Evolutionary conservation across 1,140 invertebrate species (phyloP).

Genomic region (Drosophila funebris): DNA sequence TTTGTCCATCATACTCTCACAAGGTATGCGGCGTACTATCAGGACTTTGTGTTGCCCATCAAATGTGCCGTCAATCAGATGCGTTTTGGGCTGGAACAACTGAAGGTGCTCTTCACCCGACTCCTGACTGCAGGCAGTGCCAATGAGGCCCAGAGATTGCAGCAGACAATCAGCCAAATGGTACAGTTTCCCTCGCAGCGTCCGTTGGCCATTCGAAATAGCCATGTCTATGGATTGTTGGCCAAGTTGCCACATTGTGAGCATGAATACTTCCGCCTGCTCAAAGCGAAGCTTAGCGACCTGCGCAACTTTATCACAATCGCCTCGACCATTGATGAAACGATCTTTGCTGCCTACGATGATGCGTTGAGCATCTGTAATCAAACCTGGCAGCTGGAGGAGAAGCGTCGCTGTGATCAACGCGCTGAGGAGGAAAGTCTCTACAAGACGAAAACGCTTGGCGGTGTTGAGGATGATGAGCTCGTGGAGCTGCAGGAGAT

Average conservation of each 20-base stretch:
- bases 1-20: conserved; percentile 72
- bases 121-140: conserved; percentile 53
- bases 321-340: conserved; percentile 80
- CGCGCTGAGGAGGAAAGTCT: conserved; percentile 91
- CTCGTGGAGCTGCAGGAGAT: conserved; percentile 89
- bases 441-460: conserved; percentile 90
- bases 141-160: conserved; percentile 35
- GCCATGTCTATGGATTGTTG: conserved; percentile 57
- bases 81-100: conserved; percentile 64
- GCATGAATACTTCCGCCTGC: conserved; percentile 84
- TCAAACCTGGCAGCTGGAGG: conserved; percentile 90
- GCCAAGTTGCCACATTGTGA: conserved; percentile 62
- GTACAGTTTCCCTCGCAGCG: conserved; percentile 62
- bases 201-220: conserved; percentile 48
- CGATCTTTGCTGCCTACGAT: conserved; percentile 85
- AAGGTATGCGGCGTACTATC: conserved; percentile 65
- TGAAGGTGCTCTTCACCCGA: conserved; percentile 59
- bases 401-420: conserved; percentile 87
- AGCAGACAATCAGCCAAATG: conserved; percentile 57
- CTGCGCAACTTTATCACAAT: conserved; percentile 84
- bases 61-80: conserved; percentile 68
- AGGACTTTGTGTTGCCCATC: conserved; percentile 77
- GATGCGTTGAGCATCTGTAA: conserved; percentile 85
- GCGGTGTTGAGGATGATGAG: conserved; percentile 89
- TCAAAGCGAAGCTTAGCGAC: conserved; percentile 88